A percentile compares a stretch with the other conserved stretches of the same genome.
Conservation (phyloP, 2,797 vertebrate genomes). For the Tiaroga cobitis region DNA sequence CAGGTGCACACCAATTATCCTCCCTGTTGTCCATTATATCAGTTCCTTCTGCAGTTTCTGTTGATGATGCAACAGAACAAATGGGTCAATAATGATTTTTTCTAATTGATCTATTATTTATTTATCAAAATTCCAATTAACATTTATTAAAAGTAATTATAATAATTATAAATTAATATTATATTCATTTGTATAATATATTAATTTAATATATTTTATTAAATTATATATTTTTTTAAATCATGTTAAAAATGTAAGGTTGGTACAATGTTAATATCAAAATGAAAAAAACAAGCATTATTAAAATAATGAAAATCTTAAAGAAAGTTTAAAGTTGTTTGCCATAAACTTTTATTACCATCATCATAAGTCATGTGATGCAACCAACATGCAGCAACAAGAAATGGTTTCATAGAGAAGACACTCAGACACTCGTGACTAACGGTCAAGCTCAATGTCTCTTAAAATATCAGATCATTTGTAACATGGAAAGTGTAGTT, state of each 20-base stretch:
- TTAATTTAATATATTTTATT: no score
- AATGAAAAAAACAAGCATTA: neutral
- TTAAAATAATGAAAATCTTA: neutral
- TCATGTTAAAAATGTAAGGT: neutral
- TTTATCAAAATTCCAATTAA: neutral
- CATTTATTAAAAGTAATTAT: neutral
- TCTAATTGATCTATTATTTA: neutral
- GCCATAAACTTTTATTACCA: neutral
- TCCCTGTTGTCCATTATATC: neutral
- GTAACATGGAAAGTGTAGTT: neutral
- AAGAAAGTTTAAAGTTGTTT: neutral
- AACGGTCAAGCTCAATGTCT: neutral
- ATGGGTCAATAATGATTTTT: neutral
- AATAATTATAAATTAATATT: neutral
- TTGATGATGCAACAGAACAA: neutral
- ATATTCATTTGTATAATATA: no score
- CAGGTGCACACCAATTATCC: neutral
- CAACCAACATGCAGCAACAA: neutral
- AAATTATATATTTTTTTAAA: no score
- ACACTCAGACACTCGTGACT: neutral
- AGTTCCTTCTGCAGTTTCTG: neutral
- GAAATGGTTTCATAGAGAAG: neutral
- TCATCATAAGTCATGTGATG: neutral
- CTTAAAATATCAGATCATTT: neutral
- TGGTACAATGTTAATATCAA: neutral